Percentiles rank a stretch among this genome's conserved stretches.
phyloP scores from a whole-genome alignment of 1,140 invertebrate species.

The Sinella curviseta region DNA sequence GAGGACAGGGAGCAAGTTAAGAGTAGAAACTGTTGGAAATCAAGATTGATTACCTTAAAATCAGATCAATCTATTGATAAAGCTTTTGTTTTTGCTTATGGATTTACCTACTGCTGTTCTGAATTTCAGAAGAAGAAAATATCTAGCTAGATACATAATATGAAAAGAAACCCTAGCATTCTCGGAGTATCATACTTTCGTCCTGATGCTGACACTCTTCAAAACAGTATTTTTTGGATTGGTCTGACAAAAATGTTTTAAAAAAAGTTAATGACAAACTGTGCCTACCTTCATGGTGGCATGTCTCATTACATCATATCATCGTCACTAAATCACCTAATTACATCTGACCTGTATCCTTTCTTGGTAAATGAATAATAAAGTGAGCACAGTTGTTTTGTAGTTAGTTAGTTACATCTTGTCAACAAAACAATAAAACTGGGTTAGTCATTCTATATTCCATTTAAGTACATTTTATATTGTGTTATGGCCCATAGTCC shows the following conservation, averaged over 20 bases:
- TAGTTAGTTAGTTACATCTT: no score
- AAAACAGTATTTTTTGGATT: no score
- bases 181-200: no score
- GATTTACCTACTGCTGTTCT: slow-evolving; percentile 1
- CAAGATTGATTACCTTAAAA: not conserved
- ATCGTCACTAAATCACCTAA: not conserved
- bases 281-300: slow-evolving; percentile 1
- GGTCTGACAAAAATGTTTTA: no score
- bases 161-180: no score
- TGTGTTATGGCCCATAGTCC: no score
- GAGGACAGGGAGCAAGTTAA: not conserved
- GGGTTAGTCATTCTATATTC: no score
- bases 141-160: not conserved
- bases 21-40: not conserved
- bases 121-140: no score
- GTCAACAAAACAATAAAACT: no score
- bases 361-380: not conserved
- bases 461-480: no score
- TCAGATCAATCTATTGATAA: not conserved
- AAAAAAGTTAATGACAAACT: not conserved
- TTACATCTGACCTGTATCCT: not conserved
- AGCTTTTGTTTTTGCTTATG: not conserved
- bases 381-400: no score
- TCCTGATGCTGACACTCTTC: no score
- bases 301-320: slow-evolving; percentile 11